phyloP scores from a whole-genome alignment of 2,113 vertebrate species.

The Synodontis membranacea region DNA sequence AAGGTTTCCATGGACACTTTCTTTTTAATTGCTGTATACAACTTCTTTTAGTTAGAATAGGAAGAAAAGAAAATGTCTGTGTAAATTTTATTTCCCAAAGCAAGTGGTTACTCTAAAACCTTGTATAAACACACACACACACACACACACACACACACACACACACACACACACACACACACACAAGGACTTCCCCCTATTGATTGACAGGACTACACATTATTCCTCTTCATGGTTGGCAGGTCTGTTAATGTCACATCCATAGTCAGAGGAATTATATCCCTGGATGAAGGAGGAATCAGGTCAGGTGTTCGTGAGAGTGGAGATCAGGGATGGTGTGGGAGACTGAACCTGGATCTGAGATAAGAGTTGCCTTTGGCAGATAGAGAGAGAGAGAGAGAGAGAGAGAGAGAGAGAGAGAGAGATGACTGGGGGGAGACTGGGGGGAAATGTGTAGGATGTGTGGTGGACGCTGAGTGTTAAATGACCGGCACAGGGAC shows the following conservation, averaged over 20 bases:
- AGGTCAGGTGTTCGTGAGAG: not conserved
- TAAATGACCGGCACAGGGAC: not conserved
- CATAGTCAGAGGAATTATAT: not conserved
- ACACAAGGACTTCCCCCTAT: not conserved
- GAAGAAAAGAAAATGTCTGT: not conserved
- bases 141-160: not conserved
- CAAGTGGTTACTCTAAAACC: not conserved
- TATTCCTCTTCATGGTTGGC: not conserved
- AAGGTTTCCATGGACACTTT: not conserved
- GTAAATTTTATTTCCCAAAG: too few species aligned
- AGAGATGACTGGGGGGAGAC: not conserved
- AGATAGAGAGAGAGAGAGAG: too few species aligned
- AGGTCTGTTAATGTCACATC: not conserved
- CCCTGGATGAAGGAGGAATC: not conserved
- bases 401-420: too few species aligned
- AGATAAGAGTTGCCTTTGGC: not conserved
- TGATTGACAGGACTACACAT: too few species aligned
- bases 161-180: not conserved
- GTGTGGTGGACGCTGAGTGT: not conserved
- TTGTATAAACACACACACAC: not conserved
- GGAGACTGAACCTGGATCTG: not conserved
- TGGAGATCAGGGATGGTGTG: not conserved
- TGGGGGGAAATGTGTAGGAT: not conserved
- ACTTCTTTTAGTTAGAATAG: not conserved
- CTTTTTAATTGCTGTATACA: not conserved